Conservation (phyloP, 2,888 invertebrate species). For the Agelastica alni region DNA sequence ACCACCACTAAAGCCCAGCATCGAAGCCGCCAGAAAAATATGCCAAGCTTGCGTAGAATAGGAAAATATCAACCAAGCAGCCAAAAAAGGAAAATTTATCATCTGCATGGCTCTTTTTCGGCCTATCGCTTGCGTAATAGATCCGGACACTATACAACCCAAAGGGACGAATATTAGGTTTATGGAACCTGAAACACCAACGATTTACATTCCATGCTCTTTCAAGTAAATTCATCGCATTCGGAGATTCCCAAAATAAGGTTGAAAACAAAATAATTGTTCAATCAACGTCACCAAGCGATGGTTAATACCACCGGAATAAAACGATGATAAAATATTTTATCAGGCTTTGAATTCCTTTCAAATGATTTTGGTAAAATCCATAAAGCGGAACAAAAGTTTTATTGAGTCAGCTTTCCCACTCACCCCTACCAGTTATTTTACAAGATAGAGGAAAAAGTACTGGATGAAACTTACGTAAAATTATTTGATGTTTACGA, state of each 20-base stretch:
- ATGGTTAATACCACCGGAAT: too few species aligned
- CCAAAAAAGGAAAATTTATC: constrained; percentile 73
- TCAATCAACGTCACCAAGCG: too few species aligned
- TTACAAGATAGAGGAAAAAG: too few species aligned
- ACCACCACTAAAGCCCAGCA: constrained; percentile 78
- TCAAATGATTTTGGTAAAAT: background rate
- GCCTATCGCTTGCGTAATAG: constrained; percentile 72
- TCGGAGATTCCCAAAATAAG: too few species aligned
- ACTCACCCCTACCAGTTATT: too few species aligned
- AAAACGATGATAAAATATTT: too few species aligned
- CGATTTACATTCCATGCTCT: background rate
- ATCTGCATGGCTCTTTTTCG: constrained; percentile 76
- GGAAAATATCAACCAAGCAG: constrained; percentile 75
- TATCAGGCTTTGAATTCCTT: too few species aligned
- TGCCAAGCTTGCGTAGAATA: constrained; percentile 66
- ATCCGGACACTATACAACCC: constrained; percentile 76
- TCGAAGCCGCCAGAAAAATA: constrained; percentile 70
- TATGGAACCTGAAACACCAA: constrained; percentile 66
- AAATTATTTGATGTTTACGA: too few species aligned
- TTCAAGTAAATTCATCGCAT: background rate
- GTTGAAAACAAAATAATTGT: too few species aligned
- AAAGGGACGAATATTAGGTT: constrained; percentile 79
- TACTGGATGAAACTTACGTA: too few species aligned
- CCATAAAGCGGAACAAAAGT: too few species aligned
- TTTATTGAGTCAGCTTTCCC: too few species aligned